A percentile compares a stretch with the other conserved stretches of the same genome.
Evolutionary conservation across 2,113 vertebrate genomes (phyloP).

Genomic region (Catagonus wagneri): DNA sequence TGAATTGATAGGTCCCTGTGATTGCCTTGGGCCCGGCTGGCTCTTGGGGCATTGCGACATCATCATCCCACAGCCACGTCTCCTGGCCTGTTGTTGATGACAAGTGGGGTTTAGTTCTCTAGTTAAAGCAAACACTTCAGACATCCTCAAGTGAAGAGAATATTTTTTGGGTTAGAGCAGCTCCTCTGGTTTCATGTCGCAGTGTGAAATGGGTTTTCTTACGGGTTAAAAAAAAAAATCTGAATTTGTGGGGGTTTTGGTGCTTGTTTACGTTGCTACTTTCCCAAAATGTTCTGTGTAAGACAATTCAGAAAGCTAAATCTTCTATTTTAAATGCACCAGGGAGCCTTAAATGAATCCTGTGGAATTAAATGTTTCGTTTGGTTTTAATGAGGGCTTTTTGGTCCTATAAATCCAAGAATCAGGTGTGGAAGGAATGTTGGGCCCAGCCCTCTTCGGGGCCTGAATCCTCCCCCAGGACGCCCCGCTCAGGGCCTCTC

Average conservation of each 20-base stretch:
- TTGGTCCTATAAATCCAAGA: not conserved
- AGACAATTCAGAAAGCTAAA: conserved; percentile 10
- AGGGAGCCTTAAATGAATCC: not conserved
- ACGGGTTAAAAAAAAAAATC: not conserved
- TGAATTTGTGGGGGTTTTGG: not conserved
- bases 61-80: not conserved
- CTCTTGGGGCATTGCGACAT: not conserved
- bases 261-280: not conserved
- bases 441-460: not conserved
- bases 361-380: not conserved
- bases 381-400: not conserved
- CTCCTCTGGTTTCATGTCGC: conserved; percentile 22
- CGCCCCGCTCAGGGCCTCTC: not conserved
- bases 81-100: not conserved
- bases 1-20: not conserved
- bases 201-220: conserved; percentile 42
- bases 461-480: not conserved
- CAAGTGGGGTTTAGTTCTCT: conserved; percentile 10
- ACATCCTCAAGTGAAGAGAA: not conserved
- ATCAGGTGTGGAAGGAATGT: not conserved
- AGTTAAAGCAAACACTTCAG: conserved; percentile 50
- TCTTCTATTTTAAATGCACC: not conserved
- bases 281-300: not conserved
- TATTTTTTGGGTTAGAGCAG: not conserved
- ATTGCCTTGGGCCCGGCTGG: not conserved